Conservation (phyloP, 2,113 vertebrate species). For the Acanthochromis polyacanthus region DNA sequence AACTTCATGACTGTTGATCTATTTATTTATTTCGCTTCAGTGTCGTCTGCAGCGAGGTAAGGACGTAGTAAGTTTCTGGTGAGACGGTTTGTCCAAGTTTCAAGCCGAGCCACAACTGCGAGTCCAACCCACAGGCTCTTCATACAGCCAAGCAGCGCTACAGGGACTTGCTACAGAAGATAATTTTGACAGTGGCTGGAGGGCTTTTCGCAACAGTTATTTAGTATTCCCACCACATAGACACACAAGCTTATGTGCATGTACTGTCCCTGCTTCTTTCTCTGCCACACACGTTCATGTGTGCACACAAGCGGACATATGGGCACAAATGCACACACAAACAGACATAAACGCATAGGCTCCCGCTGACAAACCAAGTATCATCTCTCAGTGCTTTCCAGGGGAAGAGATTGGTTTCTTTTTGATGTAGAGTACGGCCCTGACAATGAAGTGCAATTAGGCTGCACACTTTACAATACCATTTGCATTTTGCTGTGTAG, state of each 20-base stretch:
- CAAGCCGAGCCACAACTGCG: conserved; percentile 60
- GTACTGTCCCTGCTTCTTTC: conserved; percentile 20
- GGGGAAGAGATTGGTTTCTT: conserved; percentile 37
- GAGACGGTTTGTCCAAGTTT: conserved; percentile 61
- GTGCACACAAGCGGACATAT: conserved; percentile 1
- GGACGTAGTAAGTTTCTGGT: conserved; percentile 20
- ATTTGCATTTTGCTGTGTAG: conserved; percentile 48
- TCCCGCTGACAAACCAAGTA: conserved; percentile 14
- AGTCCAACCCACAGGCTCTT: conserved; percentile 63
- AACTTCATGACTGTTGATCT: conserved; percentile 63
- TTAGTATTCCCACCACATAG: conserved; percentile 65
- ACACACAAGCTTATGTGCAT: conserved; percentile 34
- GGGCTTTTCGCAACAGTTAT: conserved; percentile 71
- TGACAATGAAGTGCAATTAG: conserved; percentile 62
- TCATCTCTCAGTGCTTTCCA: conserved; percentile 50
- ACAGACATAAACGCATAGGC: conserved; percentile 12
- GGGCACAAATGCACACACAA: not conserved
- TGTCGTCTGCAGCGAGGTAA: conserved; percentile 23
- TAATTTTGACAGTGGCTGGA: conserved; percentile 78
- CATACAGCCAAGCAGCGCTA: conserved; percentile 58
- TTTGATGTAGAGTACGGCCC: conserved; percentile 43
- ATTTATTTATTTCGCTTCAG: conserved; percentile 36
- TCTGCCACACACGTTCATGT: not conserved
- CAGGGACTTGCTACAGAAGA: conserved; percentile 70
- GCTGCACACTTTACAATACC: conserved; percentile 19